Conservation (phyloP, 2,113 vertebrate species). For the Tricholaema leucomelas region DNA sequence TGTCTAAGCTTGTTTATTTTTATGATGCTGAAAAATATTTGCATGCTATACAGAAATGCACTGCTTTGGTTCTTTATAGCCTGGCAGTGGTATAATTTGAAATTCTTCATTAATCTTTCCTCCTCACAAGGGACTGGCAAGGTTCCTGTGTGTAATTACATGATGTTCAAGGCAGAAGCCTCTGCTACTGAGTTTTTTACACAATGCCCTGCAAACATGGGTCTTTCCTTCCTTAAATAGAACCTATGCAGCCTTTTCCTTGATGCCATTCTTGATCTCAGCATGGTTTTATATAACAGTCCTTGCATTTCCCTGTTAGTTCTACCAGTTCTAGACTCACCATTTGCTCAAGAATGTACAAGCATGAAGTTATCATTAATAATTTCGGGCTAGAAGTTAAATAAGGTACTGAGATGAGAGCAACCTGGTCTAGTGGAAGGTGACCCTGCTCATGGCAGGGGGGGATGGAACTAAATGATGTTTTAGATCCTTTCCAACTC, state of each 20-base stretch:
- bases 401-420: not conserved
- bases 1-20: slow-evolving; percentile 70
- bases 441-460: not conserved
- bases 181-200: slow-evolving; percentile 21
- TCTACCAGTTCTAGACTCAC: not conserved
- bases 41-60: slow-evolving; percentile 50
- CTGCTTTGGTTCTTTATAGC: slow-evolving; percentile 41
- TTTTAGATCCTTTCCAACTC: not conserved
- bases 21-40: slow-evolving; percentile 60
- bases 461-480: not conserved
- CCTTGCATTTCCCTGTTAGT: not conserved
- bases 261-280: not conserved
- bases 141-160: slow-evolving; percentile 9
- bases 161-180: slow-evolving; percentile 17
- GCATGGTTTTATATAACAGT: not conserved
- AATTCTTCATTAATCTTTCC: slow-evolving; percentile 50
- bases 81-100: slow-evolving; percentile 26
- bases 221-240: slow-evolving; percentile 1
- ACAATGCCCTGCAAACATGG: not conserved
- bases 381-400: not conserved
- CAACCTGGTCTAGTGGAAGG: not conserved
- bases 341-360: not conserved
- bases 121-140: slow-evolving; percentile 33
- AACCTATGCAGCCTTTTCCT: not conserved
- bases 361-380: not conserved